Percentiles rank a stretch among this genome's conserved stretches.
Evolutionary conservation across 2,888 invertebrate genomes (phyloP).

Genomic region (Dysmachus trigonus): DNA sequence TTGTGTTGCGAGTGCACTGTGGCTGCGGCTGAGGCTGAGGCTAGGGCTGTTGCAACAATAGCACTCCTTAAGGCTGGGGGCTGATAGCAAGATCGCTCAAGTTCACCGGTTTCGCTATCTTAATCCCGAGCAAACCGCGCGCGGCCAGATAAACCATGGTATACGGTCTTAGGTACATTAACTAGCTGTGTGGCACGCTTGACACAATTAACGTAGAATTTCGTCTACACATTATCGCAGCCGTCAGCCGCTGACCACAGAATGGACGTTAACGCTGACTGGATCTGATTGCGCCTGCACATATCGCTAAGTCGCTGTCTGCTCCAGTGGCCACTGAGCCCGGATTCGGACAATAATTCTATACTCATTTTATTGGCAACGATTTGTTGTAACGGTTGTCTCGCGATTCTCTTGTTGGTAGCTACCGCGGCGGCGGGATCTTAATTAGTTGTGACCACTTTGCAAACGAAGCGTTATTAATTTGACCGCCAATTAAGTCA

Average conservation of each 20-base stretch:
- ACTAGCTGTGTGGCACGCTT: constrained; percentile 25
- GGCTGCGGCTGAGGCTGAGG: background rate
- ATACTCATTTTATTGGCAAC: background rate
- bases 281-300: constrained; percentile 22
- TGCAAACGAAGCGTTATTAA: background rate
- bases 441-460: constrained; percentile 1
- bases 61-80: background rate
- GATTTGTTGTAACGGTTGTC: constrained; percentile 2
- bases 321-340: constrained; percentile 3
- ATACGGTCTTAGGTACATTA: background rate
- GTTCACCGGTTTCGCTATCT: constrained; percentile 17
- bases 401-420: background rate
- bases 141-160: background rate
- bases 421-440: background rate
- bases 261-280: constrained; percentile 2
- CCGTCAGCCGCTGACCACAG: constrained; percentile 11
- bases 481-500: constrained; percentile 6
- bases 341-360: background rate
- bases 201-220: constrained; percentile 40
- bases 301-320: background rate
- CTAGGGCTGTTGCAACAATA: background rate
- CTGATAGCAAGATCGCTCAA: constrained; percentile 19
- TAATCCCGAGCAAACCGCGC: background rate
- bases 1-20: background rate
- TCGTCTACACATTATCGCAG: constrained; percentile 19